Conservation (phyloP, 2,113 vertebrate genomes). For the Campylorhamphus procurvoides region DNA sequence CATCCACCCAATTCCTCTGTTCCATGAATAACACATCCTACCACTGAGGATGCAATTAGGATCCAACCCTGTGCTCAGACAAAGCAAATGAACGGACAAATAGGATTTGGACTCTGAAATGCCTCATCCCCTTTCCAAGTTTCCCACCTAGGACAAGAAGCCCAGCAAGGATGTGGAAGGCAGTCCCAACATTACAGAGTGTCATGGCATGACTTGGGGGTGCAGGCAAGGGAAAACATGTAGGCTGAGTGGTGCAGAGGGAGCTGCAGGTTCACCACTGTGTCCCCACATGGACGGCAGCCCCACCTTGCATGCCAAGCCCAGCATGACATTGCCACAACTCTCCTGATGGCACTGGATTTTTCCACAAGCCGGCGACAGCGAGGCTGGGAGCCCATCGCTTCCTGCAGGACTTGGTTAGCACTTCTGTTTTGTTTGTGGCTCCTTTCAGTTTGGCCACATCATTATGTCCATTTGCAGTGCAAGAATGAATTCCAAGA, state of each 20-base stretch:
- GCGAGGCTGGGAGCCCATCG: fast-evolving
- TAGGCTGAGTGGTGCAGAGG: background rate
- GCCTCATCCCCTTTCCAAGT: background rate
- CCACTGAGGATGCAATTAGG: background rate
- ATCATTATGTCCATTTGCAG: conserved; percentile 24
- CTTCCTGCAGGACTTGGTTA: background rate
- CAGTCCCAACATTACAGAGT: background rate
- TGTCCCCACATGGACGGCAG: fast-evolving
- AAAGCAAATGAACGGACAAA: background rate
- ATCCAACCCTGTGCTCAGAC: background rate
- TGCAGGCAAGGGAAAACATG: background rate
- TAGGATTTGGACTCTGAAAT: background rate
- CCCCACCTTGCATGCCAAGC: background rate
- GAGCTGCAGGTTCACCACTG: background rate
- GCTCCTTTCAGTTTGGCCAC: background rate
- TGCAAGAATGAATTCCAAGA: background rate
- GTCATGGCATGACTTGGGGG: background rate
- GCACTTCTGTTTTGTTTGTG: background rate
- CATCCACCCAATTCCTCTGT: background rate
- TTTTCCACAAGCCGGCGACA: background rate
- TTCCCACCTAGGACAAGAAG: background rate
- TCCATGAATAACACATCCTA: background rate
- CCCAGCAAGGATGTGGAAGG: background rate
- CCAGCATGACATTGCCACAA: background rate
- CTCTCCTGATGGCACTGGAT: background rate